phyloP scores from a whole-genome alignment of 2,797 vertebrate species.

The Distichodus sexfasciatus region DNA sequence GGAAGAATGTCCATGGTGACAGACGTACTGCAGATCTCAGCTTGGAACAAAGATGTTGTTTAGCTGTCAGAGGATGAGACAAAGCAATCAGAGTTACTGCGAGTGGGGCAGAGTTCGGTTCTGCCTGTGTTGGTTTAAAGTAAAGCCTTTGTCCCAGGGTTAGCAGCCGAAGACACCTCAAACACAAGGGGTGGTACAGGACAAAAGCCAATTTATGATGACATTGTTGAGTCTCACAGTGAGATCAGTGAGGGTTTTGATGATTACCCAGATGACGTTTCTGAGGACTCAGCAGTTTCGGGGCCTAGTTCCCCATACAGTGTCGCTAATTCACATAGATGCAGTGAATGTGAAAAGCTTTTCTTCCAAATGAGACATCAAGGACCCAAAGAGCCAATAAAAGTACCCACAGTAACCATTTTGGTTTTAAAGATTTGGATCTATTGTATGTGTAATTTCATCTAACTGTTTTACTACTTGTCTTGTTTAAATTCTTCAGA shows the following conservation, averaged over 20 bases:
- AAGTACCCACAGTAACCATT: slow-evolving; percentile 19
- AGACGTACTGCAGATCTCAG: neutral
- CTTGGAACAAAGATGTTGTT: neutral
- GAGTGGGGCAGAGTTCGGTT: neutral
- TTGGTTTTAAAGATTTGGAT: too few species aligned
- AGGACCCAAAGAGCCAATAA: neutral
- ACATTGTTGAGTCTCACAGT: neutral
- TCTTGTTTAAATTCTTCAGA: slow-evolving; percentile 40
- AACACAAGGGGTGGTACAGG: neutral
- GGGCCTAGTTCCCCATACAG: slow-evolving; percentile 39
- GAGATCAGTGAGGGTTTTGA: neutral
- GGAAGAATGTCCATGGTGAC: neutral
- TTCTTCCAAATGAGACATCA: slow-evolving; percentile 26
- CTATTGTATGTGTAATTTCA: too few species aligned
- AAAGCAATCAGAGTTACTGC: neutral
- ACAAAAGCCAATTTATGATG: neutral
- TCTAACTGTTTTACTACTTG: neutral
- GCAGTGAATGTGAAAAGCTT: slow-evolving; percentile 33
- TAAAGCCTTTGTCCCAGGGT: slow-evolving; percentile 1
- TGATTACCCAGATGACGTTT: neutral
- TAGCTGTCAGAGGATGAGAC: neutral
- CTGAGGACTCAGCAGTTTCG: slow-evolving; percentile 4
- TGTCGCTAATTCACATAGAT: neutral
- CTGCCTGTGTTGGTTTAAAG: neutral
- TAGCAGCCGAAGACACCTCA: slow-evolving; percentile 35